Conservation (phyloP, 2,888 invertebrate genomes). For the Lycophotia porphyrea region DNA sequence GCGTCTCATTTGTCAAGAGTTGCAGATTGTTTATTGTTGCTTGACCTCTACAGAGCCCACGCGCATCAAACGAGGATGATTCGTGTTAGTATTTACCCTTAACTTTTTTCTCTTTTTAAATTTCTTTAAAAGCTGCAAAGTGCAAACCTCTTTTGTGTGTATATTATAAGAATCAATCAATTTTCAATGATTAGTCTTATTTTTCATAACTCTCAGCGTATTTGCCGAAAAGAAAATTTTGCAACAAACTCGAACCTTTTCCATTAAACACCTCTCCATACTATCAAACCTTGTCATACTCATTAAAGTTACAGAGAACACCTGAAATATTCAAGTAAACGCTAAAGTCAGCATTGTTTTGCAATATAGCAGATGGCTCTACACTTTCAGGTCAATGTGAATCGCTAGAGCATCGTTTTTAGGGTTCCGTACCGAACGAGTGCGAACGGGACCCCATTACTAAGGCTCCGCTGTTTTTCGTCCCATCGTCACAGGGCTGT, state of each 20-base stretch:
- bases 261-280: not conserved
- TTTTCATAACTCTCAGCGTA: not conserved
- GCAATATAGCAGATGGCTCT: conserved; percentile 33
- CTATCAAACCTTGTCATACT: not conserved
- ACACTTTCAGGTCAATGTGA: conserved; percentile 53
- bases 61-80: not conserved
- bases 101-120: not conserved
- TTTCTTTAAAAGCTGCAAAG: not conserved
- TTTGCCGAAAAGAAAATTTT: not conserved
- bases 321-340: not conserved
- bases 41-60: not conserved
- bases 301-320: not conserved
- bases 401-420: conserved; percentile 37
- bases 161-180: not conserved
- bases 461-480: not conserved
- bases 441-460: not conserved
- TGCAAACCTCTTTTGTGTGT: not conserved
- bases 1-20: not conserved
- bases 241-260: not conserved
- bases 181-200: not conserved
- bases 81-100: not conserved
- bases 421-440: not conserved
- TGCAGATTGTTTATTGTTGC: not conserved
- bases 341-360: conserved; percentile 19
- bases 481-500: not conserved